These are phyloP conservation scores for rat (Rattus norvegicus) DNA, from an alignment of 2,113 vertebrate genomes.

Conservation along the genomic window DNA sequence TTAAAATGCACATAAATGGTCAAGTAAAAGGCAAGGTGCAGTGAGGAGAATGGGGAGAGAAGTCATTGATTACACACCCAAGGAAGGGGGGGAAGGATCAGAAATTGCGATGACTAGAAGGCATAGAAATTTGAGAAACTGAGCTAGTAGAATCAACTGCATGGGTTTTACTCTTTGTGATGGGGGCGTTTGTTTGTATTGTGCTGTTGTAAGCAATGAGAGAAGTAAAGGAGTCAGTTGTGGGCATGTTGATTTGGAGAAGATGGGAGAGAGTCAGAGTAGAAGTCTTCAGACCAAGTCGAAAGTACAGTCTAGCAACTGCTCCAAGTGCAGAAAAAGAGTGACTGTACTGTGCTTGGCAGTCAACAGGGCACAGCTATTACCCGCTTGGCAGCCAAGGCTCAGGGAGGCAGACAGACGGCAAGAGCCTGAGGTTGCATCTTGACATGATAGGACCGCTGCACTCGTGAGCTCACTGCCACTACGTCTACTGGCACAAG, in stretches of 20 bases:
- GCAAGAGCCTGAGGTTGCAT: background rate
- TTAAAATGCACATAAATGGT: background rate
- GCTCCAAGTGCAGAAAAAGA: background rate
- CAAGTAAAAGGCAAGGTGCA: background rate
- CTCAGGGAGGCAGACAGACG: background rate
- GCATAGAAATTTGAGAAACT: background rate
- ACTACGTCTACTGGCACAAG: background rate
- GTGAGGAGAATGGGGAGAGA: background rate
- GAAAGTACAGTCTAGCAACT: background rate
- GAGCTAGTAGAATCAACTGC: background rate
- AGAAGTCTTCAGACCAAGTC: background rate
- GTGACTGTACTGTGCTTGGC: background rate
- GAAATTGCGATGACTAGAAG: background rate
- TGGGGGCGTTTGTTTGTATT: background rate
- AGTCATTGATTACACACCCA: background rate
- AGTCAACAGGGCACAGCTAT: background rate
- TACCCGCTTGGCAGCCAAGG: background rate
- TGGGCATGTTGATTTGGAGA: background rate
- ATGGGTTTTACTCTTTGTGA: background rate
- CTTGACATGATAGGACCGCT: too few relatives aligned
- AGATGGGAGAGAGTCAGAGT: background rate
- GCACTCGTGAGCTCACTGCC: background rate
- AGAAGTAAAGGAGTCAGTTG: background rate
- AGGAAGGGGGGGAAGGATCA: background rate
- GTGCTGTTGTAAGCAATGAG: background rate